phyloP scores from a whole-genome alignment of 2,797 vertebrate genomes.

The Gephyroberyx darwinii region DNA sequence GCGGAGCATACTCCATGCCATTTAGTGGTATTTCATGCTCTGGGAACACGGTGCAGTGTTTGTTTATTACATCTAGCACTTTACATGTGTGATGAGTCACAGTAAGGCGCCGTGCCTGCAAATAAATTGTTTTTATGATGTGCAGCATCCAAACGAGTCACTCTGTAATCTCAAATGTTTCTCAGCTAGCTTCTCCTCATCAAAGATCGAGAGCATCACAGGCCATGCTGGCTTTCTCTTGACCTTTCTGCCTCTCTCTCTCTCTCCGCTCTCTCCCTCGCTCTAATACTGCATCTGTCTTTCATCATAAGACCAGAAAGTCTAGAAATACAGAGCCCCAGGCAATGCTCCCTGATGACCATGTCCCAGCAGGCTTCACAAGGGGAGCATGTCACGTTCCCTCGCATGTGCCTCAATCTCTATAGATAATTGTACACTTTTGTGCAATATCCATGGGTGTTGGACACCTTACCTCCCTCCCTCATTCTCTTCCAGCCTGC shows the following conservation, averaged over 20 bases:
- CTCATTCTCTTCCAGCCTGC: conserved; percentile 2
- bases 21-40: conserved; percentile 24
- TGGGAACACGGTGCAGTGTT: conserved; percentile 12
- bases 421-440: conserved; percentile 51
- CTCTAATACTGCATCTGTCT: conserved; percentile 5
- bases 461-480: conserved; percentile 35
- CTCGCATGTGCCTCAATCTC: conserved; percentile 36
- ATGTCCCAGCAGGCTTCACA: conserved; percentile 11
- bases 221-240: background rate
- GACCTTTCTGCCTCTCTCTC: background rate
- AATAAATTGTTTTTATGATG: background rate
- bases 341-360: conserved; percentile 16
- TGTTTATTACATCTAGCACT: conserved; percentile 24
- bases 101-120: conserved; percentile 9
- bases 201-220: background rate
- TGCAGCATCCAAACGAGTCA: background rate
- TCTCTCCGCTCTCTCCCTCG: background rate
- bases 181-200: background rate
- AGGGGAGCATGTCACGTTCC: conserved; percentile 16
- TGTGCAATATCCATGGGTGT: conserved; percentile 30
- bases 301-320: conserved; percentile 2
- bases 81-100: conserved; percentile 22
- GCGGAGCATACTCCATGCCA: conserved; percentile 2
- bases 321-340: background rate
- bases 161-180: background rate